These are phyloP conservation scores for Frankliniella fusca DNA, from an alignment of 2,888 invertebrate species.

Conservation along the genomic window DNA sequence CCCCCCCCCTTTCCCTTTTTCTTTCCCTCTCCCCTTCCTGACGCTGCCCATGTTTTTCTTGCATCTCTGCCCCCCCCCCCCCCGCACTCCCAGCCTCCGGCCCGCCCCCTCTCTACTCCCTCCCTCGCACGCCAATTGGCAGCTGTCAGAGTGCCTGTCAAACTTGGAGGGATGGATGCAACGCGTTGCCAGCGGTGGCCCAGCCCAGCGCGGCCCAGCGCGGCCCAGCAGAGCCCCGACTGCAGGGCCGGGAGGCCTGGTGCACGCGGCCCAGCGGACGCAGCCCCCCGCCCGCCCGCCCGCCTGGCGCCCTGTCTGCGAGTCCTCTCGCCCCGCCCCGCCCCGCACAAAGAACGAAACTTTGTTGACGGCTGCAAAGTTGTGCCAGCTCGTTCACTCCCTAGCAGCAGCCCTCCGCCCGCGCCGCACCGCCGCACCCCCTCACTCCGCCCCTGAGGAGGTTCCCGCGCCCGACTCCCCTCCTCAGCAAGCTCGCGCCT, in stretches of 20 bases:
- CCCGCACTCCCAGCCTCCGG: too few species aligned
- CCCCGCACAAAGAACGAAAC: conserved; percentile 22
- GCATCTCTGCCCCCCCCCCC: too few species aligned
- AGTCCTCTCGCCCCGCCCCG: background rate
- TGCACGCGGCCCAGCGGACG: too few species aligned
- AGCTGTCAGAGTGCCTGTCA: too few species aligned
- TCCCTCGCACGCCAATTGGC: too few species aligned
- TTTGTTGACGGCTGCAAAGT: conserved; percentile 24
- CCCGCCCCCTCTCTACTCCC: too few species aligned
- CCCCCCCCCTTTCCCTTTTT: background rate
- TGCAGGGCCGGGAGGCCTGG: background rate
- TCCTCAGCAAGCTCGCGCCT: background rate
- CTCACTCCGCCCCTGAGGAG: background rate
- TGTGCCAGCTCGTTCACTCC: conserved; percentile 16
- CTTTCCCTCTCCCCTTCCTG: background rate
- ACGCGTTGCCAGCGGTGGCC: background rate
- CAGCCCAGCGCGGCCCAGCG: background rate
- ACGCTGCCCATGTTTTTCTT: too few species aligned
- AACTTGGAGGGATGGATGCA: too few species aligned
- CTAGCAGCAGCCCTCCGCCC: background rate
- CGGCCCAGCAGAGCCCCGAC: background rate
- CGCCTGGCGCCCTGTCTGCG: background rate
- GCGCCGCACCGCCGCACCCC: background rate
- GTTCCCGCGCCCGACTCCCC: too few species aligned
- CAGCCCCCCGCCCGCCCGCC: background rate